Evolutionary conservation across 2,888 invertebrate genomes (phyloP).

Genomic region (Nebria brevicollis): DNA sequence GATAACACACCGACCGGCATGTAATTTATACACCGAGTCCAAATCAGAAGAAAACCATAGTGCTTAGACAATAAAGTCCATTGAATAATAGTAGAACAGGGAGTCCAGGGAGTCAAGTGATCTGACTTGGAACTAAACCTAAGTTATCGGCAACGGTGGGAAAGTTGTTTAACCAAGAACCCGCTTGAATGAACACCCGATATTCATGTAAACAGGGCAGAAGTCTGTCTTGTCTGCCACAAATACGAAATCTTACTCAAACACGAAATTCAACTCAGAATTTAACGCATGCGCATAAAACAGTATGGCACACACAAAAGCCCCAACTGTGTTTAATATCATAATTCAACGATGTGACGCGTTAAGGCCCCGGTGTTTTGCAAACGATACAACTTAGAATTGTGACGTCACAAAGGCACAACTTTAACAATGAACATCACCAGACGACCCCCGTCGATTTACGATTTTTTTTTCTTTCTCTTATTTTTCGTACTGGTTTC

Average conservation of each 20-base stretch:
- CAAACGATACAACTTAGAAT: conserved; percentile 11
- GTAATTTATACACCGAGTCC: too few species aligned
- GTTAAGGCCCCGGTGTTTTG: not conserved
- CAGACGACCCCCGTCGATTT: not conserved
- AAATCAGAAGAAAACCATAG: too few species aligned
- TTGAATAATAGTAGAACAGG: not conserved
- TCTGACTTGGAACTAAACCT: not conserved
- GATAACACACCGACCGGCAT: not conserved
- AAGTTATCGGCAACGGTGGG: not conserved
- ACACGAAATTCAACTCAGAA: not conserved
- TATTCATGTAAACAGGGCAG: conserved; percentile 19
- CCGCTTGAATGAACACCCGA: conserved; percentile 19
- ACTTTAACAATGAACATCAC: not conserved
- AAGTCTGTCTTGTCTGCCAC: conserved; percentile 19
- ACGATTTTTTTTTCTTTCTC: conserved; percentile 2
- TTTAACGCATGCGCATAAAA: not conserved
- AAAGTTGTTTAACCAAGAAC: conserved; percentile 15
- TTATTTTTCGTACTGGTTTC: not conserved
- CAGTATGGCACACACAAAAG: not conserved
- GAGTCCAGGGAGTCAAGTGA: not conserved
- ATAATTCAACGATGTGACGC: conserved; percentile 11
- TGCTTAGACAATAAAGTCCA: not conserved
- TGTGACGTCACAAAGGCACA: conserved; percentile 14
- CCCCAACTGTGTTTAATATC: not conserved
- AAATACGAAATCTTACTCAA: conserved; percentile 10